Conservation (phyloP, 1,140 invertebrate genomes). For the Diploscapter pachys region DNA sequence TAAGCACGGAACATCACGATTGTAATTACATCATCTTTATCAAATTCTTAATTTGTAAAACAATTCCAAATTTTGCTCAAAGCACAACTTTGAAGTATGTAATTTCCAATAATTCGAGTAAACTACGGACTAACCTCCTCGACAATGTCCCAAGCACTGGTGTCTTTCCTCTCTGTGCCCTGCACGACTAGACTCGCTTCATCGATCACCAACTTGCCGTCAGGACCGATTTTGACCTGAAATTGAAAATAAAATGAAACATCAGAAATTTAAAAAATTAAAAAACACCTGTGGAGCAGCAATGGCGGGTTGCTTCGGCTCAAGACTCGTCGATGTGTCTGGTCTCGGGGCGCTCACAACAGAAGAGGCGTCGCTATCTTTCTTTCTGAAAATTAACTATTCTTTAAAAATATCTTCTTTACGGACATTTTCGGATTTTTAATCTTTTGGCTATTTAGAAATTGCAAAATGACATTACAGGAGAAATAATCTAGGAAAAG, state of each 20-base stretch:
- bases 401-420: not conserved
- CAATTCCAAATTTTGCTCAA: too few species aligned
- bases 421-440: not conserved
- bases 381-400: not conserved
- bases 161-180: conserved; percentile 4
- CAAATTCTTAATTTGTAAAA: too few species aligned
- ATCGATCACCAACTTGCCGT: conserved; percentile 22
- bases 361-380: not conserved
- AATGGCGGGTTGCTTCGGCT: not conserved
- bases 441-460: conserved; percentile 9
- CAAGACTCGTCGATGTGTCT: not conserved
- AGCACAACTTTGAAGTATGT: too few species aligned
- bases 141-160: conserved; percentile 23
- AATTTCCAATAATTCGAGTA: not conserved
- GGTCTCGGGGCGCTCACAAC: conserved; percentile 6
- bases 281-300: conserved; percentile 18
- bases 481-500: not conserved
- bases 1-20: too few species aligned
- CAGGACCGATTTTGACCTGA: conserved; percentile 29
- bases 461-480: not conserved
- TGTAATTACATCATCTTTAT: too few species aligned
- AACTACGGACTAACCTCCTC: conserved; percentile 10
- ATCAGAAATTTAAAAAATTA: not conserved
- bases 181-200: conserved; percentile 21
- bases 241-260: not conserved